These are phyloP conservation scores for Quadriops clusia DNA, from an alignment of 2,888 invertebrate species.

Conservation along the genomic window DNA sequence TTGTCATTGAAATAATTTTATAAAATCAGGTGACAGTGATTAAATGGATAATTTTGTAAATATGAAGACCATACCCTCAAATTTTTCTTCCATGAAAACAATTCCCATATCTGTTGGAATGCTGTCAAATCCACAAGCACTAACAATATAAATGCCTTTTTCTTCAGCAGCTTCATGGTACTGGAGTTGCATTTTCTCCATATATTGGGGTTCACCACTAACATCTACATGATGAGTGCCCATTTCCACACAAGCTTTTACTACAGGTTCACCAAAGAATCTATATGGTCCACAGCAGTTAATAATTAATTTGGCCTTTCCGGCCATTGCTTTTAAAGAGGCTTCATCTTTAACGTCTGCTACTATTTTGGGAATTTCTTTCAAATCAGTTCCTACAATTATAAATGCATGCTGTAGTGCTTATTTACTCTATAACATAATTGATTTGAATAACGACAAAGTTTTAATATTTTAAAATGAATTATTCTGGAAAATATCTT, in stretches of 20 bases:
- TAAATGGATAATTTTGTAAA: too few species aligned
- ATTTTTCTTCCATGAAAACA: constrained; percentile 63
- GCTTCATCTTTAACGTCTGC: constrained; percentile 67
- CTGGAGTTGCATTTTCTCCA: constrained; percentile 48
- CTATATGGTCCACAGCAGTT: constrained; percentile 90
- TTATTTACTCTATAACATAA: too few species aligned
- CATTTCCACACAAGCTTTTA: constrained; percentile 67
- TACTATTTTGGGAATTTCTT: constrained; percentile 53
- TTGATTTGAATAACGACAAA: too few species aligned
- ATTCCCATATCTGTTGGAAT: constrained; percentile 83
- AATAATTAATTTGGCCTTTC: constrained; percentile 62
- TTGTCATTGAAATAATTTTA: too few species aligned
- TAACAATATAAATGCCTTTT: constrained; percentile 74
- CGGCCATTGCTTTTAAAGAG: constrained; percentile 71
- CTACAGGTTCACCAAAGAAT: constrained; percentile 80
- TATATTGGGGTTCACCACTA: constrained; percentile 73
- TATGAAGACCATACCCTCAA: constrained; percentile 46
- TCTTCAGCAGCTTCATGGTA: constrained; percentile 64
- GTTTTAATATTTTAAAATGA: too few species aligned
- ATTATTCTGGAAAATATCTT: too few species aligned
- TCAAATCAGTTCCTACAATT: constrained; percentile 43
- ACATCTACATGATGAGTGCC: constrained; percentile 85
- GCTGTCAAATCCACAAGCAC: constrained; percentile 89
- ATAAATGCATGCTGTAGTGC: too few species aligned
- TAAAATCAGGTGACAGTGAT: too few species aligned